Evolutionary conservation across 2,888 invertebrate genomes (phyloP).

Genomic region (Thelaira solivaga): DNA sequence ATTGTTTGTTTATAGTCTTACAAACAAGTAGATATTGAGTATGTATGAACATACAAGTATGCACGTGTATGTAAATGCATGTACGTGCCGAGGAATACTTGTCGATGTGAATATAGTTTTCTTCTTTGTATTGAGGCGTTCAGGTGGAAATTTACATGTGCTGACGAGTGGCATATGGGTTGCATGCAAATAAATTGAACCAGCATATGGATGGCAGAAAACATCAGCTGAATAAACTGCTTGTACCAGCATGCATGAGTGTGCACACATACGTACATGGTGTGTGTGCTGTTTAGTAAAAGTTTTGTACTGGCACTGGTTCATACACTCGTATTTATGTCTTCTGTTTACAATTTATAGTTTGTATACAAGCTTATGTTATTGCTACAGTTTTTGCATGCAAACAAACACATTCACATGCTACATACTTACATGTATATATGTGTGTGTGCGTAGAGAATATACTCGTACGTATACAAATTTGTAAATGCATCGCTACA

Average conservation of each 20-base stretch:
- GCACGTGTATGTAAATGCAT: background rate
- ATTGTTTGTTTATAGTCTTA: slow-evolving; percentile 55
- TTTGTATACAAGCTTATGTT: background rate
- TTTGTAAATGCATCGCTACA: background rate
- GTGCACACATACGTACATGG: background rate
- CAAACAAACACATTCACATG: background rate
- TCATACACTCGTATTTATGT: background rate
- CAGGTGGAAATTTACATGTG: slow-evolving; percentile 61
- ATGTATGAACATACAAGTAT: background rate
- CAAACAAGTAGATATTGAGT: slow-evolving; percentile 47
- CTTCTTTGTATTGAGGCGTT: slow-evolving; percentile 57
- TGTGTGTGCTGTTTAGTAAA: background rate
- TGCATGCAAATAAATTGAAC: slow-evolving; percentile 59
- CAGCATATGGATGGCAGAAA: slow-evolving; percentile 53
- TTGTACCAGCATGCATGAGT: background rate
- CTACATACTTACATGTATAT: background rate
- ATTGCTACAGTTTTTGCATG: background rate
- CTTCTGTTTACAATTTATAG: background rate
- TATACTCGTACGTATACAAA: slow-evolving; percentile 8
- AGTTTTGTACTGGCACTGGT: slow-evolving; percentile 18
- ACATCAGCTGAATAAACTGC: slow-evolving; percentile 3
- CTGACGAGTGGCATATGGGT: slow-evolving; percentile 61
- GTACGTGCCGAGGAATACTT: too few relatives aligned
- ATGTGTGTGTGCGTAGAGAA: background rate
- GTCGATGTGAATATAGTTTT: slow-evolving; percentile 14